Evolutionary conservation across 2,888 invertebrate genomes (phyloP), one percentile per base, ranked within the genome.

Genomic region (Euphydryas editha): DNA sequence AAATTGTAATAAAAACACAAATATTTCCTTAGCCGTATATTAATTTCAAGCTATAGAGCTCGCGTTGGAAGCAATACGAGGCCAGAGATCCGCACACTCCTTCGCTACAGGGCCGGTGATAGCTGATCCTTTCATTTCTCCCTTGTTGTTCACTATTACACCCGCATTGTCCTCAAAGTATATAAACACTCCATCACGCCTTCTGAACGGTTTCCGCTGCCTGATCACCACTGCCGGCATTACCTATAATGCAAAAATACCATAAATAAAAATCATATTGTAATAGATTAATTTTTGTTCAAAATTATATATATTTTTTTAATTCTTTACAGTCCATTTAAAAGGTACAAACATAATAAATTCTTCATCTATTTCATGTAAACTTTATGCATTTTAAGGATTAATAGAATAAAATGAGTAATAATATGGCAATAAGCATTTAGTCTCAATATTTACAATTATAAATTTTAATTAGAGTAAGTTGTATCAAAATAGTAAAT

Each of bases 161-260:
- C 99, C 99, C 24, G 99, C 99, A 92, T 99, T 99, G 90, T 99
- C 99, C 89, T 99, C 99, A 90, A 99, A 99, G 92, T 99, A 99
- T 93, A 99, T 98, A 87, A 99, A 99, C 70, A 98, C 96, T 49
- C 99, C 99, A 86, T 99, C 99, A 95, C 99, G 98, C 97, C 99
- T 98, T 77, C 99, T 95, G 93, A 98, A 99, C 15, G 99, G 98
- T 93, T 99, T 99, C 78, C 99, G 95, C 88, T 99, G 99, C 88
- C 99, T 95, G 83, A 99, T 98, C 24, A 99, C 99, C 77, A 99
- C 99, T 80, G 99, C 99, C 72, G 99, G 99, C 98, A 99, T 99
- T 80, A 99, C 98, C 98, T 94, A 30, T 30, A 2, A 30, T 11
- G 11, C 39, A 39, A 44, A 56, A 20, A 49, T 44, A 8, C 4